Conservation (phyloP, 2,888 invertebrate genomes). For the Nycteola revayana region DNA sequence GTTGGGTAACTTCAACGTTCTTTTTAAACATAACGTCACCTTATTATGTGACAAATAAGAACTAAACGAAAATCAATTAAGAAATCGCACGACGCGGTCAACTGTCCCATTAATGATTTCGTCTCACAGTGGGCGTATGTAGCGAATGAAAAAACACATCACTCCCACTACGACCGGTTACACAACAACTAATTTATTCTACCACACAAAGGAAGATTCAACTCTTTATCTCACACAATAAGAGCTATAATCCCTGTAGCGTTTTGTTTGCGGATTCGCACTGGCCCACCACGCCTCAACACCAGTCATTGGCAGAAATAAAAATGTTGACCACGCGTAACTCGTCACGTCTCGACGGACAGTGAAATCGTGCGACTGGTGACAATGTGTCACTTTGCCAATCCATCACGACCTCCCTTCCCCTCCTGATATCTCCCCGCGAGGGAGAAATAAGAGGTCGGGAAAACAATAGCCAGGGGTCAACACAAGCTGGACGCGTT, state of each 20-base stretch:
- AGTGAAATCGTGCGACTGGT: conserved; percentile 77
- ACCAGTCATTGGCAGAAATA: conserved; percentile 82
- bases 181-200: conserved; percentile 46
- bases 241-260: conserved; percentile 37
- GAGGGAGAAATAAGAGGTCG: conserved; percentile 13
- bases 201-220: conserved; percentile 36
- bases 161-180: conserved; percentile 75
- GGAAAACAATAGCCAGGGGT: conserved; percentile 36
- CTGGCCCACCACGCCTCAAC: conserved; percentile 77
- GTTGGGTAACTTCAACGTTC: too few species aligned
- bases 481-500: conserved; percentile 50
- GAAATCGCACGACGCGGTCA: conserved; percentile 57
- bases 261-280: conserved; percentile 50
- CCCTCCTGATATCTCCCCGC: conserved; percentile 22
- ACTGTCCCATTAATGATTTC: conserved; percentile 51
- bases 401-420: conserved; percentile 39
- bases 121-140: conserved; percentile 73
- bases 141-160: conserved; percentile 71
- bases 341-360: conserved; percentile 78
- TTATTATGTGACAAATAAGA: conserved; percentile 7
- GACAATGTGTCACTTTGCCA: conserved; percentile 75
- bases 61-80: conserved; percentile 49
- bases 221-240: conserved; percentile 48
- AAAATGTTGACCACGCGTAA: conserved; percentile 80
- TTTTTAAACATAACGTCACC: conserved; percentile 14